phyloP scores from a whole-genome alignment of 1,140 invertebrate species.

The Eueides isabella region DNA sequence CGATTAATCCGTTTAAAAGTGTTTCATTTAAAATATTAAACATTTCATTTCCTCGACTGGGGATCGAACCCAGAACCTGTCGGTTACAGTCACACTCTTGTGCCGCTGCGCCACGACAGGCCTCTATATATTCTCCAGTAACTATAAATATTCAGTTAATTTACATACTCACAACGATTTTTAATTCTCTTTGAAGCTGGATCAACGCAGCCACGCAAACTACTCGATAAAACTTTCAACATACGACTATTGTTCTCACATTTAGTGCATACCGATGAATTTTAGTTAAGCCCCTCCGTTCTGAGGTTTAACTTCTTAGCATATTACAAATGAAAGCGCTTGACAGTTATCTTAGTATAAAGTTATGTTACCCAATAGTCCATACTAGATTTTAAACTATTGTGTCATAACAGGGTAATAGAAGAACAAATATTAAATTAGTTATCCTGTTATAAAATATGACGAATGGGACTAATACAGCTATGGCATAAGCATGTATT shows the following conservation, averaged over 20 bases:
- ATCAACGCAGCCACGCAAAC: slow-evolving; percentile 1
- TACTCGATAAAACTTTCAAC: slow-evolving; percentile 3
- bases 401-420: too few relatives aligned
- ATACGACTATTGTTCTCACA: background rate
- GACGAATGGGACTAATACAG: too few relatives aligned
- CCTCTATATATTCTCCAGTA: background rate
- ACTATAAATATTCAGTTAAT: background rate
- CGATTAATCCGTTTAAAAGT: too few relatives aligned
- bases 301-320: background rate
- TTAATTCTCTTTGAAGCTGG: background rate
- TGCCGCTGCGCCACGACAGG: too few relatives aligned
- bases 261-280: background rate
- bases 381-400: too few relatives aligned
- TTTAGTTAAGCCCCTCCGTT: background rate
- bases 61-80: too few relatives aligned
- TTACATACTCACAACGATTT: background rate
- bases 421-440: too few relatives aligned
- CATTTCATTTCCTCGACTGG: too few relatives aligned
- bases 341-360: background rate
- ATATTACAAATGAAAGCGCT: background rate
- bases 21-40: too few relatives aligned
- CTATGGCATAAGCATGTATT: too few relatives aligned
- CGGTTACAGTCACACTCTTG: too few relatives aligned
- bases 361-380: background rate
- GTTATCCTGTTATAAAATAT: too few relatives aligned